Base-by-base conservation (phyloP, 2,888 invertebrate species). In the Acronicta psi region DNA sequence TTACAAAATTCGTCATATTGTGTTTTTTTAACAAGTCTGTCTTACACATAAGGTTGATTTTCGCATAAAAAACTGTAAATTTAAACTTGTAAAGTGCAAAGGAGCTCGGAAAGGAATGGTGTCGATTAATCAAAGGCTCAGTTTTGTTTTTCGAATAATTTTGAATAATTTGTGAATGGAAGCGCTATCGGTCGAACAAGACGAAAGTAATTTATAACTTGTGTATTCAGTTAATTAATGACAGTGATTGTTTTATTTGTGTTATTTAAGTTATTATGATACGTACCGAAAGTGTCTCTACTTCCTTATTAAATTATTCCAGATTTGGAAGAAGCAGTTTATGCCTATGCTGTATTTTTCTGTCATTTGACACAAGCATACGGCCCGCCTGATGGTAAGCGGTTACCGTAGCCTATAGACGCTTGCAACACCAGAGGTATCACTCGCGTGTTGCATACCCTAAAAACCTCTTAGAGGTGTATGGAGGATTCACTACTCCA, bases 151-250 rank as follows among this genome's bases (percentile, higher is more conserved):
- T 86, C 72, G 79, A 82, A 82, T 86, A 86, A 87, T 88, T 87
- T 88, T 87, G 80, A 90, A 90, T 90, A 87, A 90, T 90, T 88
- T 88, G 88, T 90, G 86, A 89, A 90, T 87, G 86, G 80, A 78
- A 80, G 81, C 82, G 84, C 79, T 88, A 88, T 87, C 84, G 67
- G 67, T 71, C 58, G 74, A 79, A 83, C 82, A 79, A 76, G 73
- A 66, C 80, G 77, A 80, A 74, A 77, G 81, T 87, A 79, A 87
- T 90, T 90, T 89, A 91, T 88, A 85, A 81, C 80, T 79, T 79
- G 80, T 84, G 81, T 83, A 74, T 80, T 80, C 70, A 73, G 77
- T 89, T 87, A 89, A 89, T 88, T 89, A 88, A 90, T 88, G 86
- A 77, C 64, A 71, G 68, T 73, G 73, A 82, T 82, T 83, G 81